Base-by-base conservation (phyloP, 2,113 vertebrate genomes). In the Conger conger region DNA sequence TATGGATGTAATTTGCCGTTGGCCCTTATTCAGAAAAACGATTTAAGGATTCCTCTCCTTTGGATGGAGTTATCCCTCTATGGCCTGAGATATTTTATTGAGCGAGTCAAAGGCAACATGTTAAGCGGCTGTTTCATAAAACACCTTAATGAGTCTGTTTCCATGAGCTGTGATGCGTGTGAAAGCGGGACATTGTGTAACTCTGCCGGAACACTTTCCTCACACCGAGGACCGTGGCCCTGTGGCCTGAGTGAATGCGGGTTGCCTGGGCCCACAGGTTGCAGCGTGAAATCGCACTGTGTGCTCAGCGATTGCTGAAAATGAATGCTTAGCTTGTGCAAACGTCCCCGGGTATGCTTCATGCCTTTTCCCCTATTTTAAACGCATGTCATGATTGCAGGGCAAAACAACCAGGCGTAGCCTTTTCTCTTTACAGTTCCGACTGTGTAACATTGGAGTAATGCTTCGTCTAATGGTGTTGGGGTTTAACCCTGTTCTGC, bases 81-180 rank as follows among this genome's bases (percentile, higher is more conserved):
- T 73, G 33, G 27, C n/a, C 68, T 73, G 27, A 63, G 36, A 40
- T 76, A 37, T 27, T n/a, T 23, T 23, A 38, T 30, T 13, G 38
- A n/a, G 82, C 15, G 20, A 42, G 60, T 50, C 63, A 76, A 35
- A 36, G 38, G 4, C 73, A 50, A 30, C 20, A 30, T 16, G 9
- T 17, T n/a, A 37, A 35, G n/a, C 33, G 82, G 35, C 30, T 45
- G 42, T 77, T 40, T 50, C 76, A 78, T 83, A 68, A 78, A 78
- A 83, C 76, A 54, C 40, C 73, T 77, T 77, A 83, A 83, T 76
- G 38, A 27, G 30, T n/a, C 20, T 35, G 45, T 83, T 6, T 42
- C 68, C 82, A 83, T 30, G 53, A 76, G 35, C 50, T 42, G 54
- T 45, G 63, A 57, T 9, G 20, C 18, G 30, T 4, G n/a, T n/a